Base-by-base conservation (phyloP, 2,113 vertebrate genomes). In the Halichoerus grypus region DNA sequence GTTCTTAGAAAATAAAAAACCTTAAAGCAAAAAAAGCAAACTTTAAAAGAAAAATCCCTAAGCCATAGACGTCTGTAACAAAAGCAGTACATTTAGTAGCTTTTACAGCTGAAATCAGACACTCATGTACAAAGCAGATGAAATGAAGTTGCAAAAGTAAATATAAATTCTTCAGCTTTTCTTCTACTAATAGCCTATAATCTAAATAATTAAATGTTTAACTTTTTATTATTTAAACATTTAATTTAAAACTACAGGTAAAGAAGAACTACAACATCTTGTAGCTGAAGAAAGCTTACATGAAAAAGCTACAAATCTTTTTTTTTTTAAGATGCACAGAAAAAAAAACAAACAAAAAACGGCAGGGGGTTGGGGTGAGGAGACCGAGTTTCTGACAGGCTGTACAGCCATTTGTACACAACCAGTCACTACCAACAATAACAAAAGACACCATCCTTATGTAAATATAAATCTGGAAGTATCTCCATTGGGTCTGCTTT, bases 61-160 rank as follows among this genome's bases (percentile, higher is more conserved):
- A 90, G 91, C 63, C 94, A 96, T 69, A 97, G 96, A 93, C 31
- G 93, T 98, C 97, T 98, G 72, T 72, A 97, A 97, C 98, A 98
- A 98, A 98, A 99, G 98, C 98, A 99, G 97, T 97, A 98, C 97
- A 98, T 97, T 98, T 97, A 98, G 77, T 98, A 98, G 96, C 95
- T 98, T 98, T 97, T 85, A 98, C 39, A 98, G 95, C 39, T 97
- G 86, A 98, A 98, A 90, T 97, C 86, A 97, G 91, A 98, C 98
- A 98, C 93, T 98, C 82, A 97, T 98, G 97, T 85, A 98, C 93
- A 97, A 98, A 98, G 98, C 98, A 99, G 97, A 98, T 98, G 98
- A 98, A 98, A 98, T 95, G 97, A 98, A 98, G 96, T 90, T 95
- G 97, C 97, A 98, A 93, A 98, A 97, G 95, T 96, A 98, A 98